These are phyloP conservation scores for Carollia perspicillata DNA, from an alignment of 2,113 vertebrate genomes.

Conservation along the genomic window DNA sequence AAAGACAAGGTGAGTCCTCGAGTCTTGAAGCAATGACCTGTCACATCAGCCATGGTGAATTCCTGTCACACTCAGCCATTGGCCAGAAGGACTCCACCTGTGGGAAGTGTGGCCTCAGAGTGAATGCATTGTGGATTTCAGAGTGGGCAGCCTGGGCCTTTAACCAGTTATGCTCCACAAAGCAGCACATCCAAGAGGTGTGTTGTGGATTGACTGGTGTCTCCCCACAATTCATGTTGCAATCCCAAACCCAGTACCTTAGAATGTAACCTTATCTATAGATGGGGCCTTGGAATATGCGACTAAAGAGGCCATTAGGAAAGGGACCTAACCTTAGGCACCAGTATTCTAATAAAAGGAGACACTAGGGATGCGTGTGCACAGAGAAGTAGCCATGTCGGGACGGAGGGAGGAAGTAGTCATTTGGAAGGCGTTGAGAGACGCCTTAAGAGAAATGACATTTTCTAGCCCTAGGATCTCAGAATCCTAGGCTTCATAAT, in stretches of 20 bases:
- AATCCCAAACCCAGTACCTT: neutral
- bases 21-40: neutral
- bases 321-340: neutral
- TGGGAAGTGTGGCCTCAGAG: neutral
- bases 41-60: too few species aligned
- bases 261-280: neutral
- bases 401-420: neutral
- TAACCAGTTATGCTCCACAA: neutral
- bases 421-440: too few species aligned
- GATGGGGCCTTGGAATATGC: neutral
- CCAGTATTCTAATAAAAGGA: neutral
- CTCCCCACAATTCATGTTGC: neutral
- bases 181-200: neutral
- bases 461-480: too few species aligned
- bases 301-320: neutral
- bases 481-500: too few species aligned
- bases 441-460: too few species aligned
- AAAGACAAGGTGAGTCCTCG: neutral
- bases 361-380: accelerated
- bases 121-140: neutral
- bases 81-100: neutral
- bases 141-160: neutral
- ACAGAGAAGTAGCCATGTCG: neutral
- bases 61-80: too few species aligned
- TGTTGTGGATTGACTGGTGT: neutral